Percentiles rank a stretch among this genome's conserved stretches.
These are phyloP conservation scores for Eutolmus rufibarbis DNA, from an alignment of 2,888 invertebrate species.

Conservation along the genomic window DNA sequence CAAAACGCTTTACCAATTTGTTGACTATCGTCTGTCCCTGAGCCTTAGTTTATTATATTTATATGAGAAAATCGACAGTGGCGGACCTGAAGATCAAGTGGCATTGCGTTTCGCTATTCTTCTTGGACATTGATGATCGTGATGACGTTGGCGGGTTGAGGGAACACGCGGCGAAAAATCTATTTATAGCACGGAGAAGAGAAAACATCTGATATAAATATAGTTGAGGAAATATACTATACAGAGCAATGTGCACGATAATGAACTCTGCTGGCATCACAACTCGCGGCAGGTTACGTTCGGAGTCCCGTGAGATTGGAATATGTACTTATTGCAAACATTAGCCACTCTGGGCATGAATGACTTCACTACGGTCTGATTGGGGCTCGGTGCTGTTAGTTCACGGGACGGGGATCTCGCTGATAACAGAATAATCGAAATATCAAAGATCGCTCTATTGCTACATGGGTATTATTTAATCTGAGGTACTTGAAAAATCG, in stretches of 20 bases:
- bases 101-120: not conserved
- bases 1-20: not conserved
- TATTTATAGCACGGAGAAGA: not conserved
- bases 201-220: not conserved
- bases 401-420: not conserved
- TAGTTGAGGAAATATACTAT: not conserved
- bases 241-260: not conserved
- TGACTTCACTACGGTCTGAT: not conserved
- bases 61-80: not conserved
- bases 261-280: not conserved
- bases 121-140: not conserved
- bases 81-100: not conserved
- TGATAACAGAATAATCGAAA: not conserved
- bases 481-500: not conserved
- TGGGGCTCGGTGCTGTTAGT: not conserved
- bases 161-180: not conserved
- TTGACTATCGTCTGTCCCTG: not conserved
- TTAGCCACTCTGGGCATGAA: not conserved
- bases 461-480: not conserved
- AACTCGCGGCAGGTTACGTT: not conserved
- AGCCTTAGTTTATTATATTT: not conserved
- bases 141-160: not conserved
- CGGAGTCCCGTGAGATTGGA: not conserved
- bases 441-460: not conserved
- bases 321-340: not conserved